Conservation (phyloP, 2,888 invertebrate genomes). For the Phortica okadai region DNA sequence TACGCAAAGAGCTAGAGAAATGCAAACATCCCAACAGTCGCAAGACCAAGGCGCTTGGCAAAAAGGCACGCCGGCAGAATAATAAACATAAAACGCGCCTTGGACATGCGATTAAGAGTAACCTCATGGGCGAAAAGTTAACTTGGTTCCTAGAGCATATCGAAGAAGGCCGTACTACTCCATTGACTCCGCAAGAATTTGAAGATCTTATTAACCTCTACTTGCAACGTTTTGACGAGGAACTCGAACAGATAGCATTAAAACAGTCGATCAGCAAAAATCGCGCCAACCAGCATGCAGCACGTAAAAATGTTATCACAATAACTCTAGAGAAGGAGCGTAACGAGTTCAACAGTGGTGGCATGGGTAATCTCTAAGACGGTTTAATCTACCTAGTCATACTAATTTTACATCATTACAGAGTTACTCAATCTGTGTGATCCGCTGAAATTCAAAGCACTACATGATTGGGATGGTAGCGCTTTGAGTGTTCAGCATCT, state of each 20-base stretch:
- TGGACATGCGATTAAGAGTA: conserved; percentile 84
- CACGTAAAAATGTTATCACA: conserved; percentile 86
- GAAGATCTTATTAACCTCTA: conserved; percentile 78
- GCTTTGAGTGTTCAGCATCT: conserved; percentile 75
- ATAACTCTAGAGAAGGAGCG: conserved; percentile 85
- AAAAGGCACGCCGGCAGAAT: conserved; percentile 81
- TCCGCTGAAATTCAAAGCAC: conserved; percentile 65
- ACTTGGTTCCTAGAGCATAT: conserved; percentile 85
- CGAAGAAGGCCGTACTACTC: conserved; percentile 76
- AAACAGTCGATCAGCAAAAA: conserved; percentile 84
- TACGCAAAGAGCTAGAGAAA: conserved; percentile 78
- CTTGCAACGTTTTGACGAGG: conserved; percentile 83
- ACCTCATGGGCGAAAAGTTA: conserved; percentile 86
- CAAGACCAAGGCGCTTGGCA: conserved; percentile 85
- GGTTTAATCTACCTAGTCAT: too few relatives aligned
- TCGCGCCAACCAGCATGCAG: conserved; percentile 87
- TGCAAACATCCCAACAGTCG: conserved; percentile 91
- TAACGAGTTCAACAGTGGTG: conserved; percentile 86
- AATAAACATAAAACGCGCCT: conserved; percentile 75
- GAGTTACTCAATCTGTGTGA: conserved; percentile 73
- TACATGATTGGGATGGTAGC: conserved; percentile 75
- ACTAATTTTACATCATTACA: conserved; percentile 38
- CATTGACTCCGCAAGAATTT: conserved; percentile 80
- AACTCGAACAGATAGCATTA: conserved; percentile 86
- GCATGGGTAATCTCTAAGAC: conserved; percentile 79